Conservation (phyloP, 2,113 vertebrate species). For the Xenopus borealis region DNA sequence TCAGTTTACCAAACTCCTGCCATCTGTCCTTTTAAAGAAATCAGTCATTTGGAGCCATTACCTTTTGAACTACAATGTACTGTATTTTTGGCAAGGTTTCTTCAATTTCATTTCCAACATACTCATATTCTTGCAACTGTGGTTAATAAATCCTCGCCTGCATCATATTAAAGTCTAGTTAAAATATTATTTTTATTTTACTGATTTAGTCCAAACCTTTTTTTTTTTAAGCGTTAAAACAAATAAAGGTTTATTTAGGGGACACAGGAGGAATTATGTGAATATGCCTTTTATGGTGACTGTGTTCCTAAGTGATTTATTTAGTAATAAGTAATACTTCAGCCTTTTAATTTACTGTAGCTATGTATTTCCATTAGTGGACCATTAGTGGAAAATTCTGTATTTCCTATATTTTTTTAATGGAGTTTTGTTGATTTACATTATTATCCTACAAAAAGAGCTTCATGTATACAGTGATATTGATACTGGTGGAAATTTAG, state of each 20-base stretch:
- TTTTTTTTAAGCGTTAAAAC: neutral
- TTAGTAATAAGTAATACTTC: neutral
- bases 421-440: too few species aligned
- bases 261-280: neutral
- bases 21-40: neutral
- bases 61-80: conserved; percentile 1
- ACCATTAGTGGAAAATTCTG: too few species aligned
- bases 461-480: too few species aligned
- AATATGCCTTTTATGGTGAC: neutral
- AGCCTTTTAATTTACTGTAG: too few species aligned
- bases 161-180: neutral
- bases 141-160: neutral
- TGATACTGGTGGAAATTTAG: too few species aligned
- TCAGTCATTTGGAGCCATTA: neutral
- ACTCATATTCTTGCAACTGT: neutral
- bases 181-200: conserved; percentile 4
- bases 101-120: neutral
- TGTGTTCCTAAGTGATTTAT: neutral
- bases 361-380: neutral
- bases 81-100: neutral
- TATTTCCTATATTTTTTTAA: too few species aligned
- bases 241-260: conserved; percentile 1
- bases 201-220: neutral
- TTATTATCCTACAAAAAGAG: too few species aligned
- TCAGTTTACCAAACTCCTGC: neutral